Evolutionary conservation across 2,888 invertebrate genomes (phyloP).

Genomic region (Drosophila borborema): DNA sequence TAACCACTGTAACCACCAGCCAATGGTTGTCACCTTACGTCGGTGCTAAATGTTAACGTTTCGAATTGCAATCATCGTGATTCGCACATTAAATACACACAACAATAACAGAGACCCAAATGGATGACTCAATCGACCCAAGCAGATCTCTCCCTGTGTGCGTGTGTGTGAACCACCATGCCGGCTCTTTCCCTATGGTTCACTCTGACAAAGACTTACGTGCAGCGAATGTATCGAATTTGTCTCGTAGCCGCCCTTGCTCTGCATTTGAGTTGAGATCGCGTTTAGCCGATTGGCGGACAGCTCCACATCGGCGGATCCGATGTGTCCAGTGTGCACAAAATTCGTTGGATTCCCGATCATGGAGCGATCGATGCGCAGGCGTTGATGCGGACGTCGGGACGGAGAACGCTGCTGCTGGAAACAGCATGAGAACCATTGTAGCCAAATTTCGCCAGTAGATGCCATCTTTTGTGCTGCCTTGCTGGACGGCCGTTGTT

Average conservation of each 20-base stretch:
- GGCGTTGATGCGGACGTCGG: conserved; percentile 88
- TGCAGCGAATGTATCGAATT: conserved; percentile 84
- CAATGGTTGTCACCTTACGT: conserved; percentile 37
- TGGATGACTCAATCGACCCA: conserved; percentile 24
- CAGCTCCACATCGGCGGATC: conserved; percentile 95
- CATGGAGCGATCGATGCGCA: conserved; percentile 96
- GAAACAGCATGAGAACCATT: conserved; percentile 96
- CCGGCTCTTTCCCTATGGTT: not conserved
- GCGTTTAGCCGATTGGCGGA: conserved; percentile 93
- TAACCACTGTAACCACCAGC: conserved; percentile 20
- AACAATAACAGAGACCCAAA: not conserved
- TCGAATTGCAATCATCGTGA: conserved; percentile 55
- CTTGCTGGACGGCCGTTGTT: conserved; percentile 50
- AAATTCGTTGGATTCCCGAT: conserved; percentile 98
- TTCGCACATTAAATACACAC: conserved; percentile 47
- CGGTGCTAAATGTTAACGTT: conserved; percentile 56
- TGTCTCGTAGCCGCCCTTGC: conserved; percentile 97
- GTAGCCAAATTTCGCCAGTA: conserved; percentile 94
- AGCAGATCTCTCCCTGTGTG: conserved; percentile 5
- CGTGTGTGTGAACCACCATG: not conserved
- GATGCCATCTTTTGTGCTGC: conserved; percentile 87
- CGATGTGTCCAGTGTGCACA: conserved; percentile 95
- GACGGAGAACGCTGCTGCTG: conserved; percentile 92
- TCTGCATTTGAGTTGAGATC: conserved; percentile 97
- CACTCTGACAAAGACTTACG: conserved; percentile 68